Evolutionary conservation across 1,140 invertebrate species (phyloP).

Genomic region (Phymastichus coffea): DNA sequence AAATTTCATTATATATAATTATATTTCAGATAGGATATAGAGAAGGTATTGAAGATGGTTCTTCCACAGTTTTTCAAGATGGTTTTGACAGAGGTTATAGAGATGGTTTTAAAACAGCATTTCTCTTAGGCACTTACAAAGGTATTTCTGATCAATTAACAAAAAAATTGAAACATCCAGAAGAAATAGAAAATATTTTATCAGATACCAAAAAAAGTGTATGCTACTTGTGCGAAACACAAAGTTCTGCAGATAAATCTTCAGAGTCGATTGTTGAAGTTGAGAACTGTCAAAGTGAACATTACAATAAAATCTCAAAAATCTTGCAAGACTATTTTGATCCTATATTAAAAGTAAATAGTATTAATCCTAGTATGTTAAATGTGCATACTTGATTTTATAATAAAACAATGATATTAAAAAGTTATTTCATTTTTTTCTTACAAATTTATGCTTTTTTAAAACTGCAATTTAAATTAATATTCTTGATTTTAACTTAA

Average conservation of each 20-base stretch:
- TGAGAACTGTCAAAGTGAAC: conserved; percentile 35
- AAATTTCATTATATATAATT: background rate
- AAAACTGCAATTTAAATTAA: background rate
- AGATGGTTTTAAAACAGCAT: conserved; percentile 57
- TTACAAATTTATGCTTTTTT: too few species aligned
- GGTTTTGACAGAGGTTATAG: conserved; percentile 61
- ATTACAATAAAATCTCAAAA: conserved; percentile 32
- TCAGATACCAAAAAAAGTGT: conserved; percentile 40
- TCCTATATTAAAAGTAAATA: conserved; percentile 34
- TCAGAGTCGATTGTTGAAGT: conserved; percentile 33
- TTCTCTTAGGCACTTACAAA: conserved; percentile 55
- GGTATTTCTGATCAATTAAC: conserved; percentile 34
- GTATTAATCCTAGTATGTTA: conserved; percentile 30
- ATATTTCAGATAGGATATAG: conserved; percentile 56
- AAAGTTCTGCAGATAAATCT: conserved; percentile 1
- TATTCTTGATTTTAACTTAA: too few species aligned
- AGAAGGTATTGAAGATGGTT: conserved; percentile 59
- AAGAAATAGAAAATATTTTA: conserved; percentile 38
- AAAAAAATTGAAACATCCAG: conserved; percentile 35
- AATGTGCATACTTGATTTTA: conserved; percentile 25
- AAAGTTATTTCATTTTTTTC: conserved; percentile 19
- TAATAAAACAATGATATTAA: background rate
- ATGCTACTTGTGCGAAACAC: conserved; percentile 43
- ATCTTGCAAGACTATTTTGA: conserved; percentile 39
- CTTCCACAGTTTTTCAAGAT: conserved; percentile 56